phyloP scores from a whole-genome alignment of 2,888 invertebrate genomes.

The Scaptomyza reducta region DNA sequence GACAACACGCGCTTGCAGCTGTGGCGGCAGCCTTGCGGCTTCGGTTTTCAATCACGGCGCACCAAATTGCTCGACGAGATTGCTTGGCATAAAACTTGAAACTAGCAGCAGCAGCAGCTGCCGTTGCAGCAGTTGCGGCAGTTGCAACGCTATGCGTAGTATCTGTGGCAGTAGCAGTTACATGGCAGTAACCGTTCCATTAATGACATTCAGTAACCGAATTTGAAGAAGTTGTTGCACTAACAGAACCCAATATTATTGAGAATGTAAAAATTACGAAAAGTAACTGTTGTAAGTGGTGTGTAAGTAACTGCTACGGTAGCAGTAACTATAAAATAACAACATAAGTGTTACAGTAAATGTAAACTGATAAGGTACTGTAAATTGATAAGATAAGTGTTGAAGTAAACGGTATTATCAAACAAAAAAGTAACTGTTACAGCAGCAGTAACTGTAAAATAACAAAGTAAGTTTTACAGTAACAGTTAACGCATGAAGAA shows the following conservation, averaged over 20 bases:
- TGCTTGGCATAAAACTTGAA: constrained; percentile 36
- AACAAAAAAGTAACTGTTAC: neutral
- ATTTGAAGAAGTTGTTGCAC: neutral
- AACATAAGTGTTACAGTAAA: too few species aligned
- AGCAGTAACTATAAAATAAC: too few species aligned
- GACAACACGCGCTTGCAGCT: constrained; percentile 21
- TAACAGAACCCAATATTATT: neutral
- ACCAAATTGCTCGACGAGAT: constrained; percentile 51
- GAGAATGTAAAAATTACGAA: neutral
- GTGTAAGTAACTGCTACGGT: too few species aligned
- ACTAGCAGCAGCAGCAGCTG: constrained; percentile 11
- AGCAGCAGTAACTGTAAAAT: too few species aligned
- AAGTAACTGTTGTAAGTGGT: neutral
- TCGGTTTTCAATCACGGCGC: constrained; percentile 52
- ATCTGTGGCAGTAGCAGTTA: constrained; percentile 7
- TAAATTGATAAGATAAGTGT: too few species aligned
- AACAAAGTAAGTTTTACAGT: too few species aligned
- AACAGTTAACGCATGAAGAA: too few species aligned
- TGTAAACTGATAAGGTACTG: too few species aligned
- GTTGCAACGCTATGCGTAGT: too few species aligned
- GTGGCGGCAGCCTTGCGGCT: constrained; percentile 21
- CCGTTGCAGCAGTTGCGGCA: constrained; percentile 27
- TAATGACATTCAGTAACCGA: neutral
- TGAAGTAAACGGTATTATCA: too few species aligned
- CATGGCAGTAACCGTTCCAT: constrained; percentile 7